These are phyloP conservation scores for Leontopithecus rosalia DNA, from an alignment of 2,797 vertebrate genomes.

Conservation along the genomic window DNA sequence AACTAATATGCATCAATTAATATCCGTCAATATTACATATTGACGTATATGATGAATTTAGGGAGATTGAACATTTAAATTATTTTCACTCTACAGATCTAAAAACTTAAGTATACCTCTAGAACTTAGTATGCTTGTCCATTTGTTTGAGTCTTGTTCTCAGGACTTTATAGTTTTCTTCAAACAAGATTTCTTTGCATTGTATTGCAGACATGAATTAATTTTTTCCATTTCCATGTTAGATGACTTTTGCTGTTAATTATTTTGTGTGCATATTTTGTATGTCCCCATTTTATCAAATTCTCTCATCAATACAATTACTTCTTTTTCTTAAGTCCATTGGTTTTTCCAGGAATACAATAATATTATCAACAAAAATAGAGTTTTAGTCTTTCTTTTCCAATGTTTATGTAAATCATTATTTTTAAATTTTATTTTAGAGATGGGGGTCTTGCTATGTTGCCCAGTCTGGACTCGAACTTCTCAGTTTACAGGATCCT, in stretches of 20 bases:
- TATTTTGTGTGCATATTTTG: neutral
- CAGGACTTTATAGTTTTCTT: neutral
- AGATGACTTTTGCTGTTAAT: neutral
- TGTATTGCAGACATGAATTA: neutral
- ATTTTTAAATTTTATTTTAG: neutral
- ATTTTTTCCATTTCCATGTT: neutral
- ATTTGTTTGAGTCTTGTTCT: neutral
- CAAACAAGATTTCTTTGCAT: neutral
- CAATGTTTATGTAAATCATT: neutral
- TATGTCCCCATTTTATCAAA: neutral
- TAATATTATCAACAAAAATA: neutral
- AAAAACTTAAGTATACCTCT: neutral
- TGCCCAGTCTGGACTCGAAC: neutral
- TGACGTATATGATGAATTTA: neutral
- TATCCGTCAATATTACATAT: neutral
- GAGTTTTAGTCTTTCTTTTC: neutral
- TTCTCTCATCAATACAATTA: neutral
- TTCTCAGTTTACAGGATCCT: neutral
- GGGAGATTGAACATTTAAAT: neutral
- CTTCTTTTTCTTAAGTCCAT: neutral
- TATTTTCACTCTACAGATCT: neutral
- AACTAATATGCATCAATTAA: neutral
- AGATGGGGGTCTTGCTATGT: neutral
- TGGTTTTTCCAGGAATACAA: conserved; percentile 7
- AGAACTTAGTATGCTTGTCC: neutral